Conservation (phyloP, 2,113 vertebrate species). For the Lepisosteus osseus region DNA sequence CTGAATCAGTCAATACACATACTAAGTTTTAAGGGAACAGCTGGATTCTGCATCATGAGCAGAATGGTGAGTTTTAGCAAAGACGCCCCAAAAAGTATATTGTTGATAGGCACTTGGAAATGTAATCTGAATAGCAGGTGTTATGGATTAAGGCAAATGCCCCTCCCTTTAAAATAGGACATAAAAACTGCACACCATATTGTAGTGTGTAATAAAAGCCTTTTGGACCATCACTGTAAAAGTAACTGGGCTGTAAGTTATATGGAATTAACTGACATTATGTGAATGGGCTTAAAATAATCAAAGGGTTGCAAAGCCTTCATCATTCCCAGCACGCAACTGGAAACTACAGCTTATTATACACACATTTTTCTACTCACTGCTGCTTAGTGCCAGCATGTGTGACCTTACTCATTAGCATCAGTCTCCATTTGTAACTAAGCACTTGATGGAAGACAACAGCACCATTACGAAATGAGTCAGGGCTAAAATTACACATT, state of each 20-base stretch:
- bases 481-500: not conserved
- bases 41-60: no score
- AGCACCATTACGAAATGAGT: constrained; percentile 2
- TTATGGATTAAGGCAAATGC: not conserved
- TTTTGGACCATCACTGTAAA: not conserved
- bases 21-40: not conserved
- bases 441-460: constrained; percentile 4
- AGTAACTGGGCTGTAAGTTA: constrained; percentile 5
- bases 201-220: constrained; percentile 12
- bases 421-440: not conserved
- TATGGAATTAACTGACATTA: constrained; percentile 6
- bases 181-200: constrained; percentile 2
- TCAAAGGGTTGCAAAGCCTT: constrained; percentile 9
- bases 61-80: not conserved
- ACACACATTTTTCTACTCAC: not conserved
- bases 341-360: not conserved
- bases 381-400: not conserved
- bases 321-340: not conserved
- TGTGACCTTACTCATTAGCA: constrained; percentile 10
- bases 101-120: not conserved
- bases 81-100: not conserved
- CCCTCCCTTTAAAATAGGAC: no score
- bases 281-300: constrained; percentile 1
- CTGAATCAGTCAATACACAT: not conserved
- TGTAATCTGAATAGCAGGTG: constrained; percentile 15